Evolutionary conservation across 2,888 invertebrate genomes (phyloP).

Genomic region (Yponomeuta cagnagella): DNA sequence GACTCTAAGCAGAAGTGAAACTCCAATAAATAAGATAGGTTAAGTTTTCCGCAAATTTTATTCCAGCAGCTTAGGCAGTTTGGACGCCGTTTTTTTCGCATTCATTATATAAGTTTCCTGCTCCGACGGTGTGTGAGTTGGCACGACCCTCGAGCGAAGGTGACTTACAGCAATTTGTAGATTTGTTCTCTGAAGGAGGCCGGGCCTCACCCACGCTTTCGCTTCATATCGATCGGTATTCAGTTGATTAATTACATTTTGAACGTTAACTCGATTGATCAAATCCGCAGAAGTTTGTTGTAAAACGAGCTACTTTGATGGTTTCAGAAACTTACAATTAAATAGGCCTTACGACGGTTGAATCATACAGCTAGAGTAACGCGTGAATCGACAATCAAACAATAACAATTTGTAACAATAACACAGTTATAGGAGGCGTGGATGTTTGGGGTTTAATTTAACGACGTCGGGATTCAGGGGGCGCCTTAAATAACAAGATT

Average conservation of each 20-base stretch:
- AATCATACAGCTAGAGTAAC: not conserved
- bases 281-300: not conserved
- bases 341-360: not conserved
- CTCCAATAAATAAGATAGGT: not conserved
- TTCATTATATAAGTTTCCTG: not conserved
- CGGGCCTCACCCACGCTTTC: not conserved
- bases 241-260: not conserved
- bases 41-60: not conserved
- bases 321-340: not conserved
- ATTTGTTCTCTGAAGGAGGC: not conserved
- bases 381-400: not conserved
- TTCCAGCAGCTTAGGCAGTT: not conserved
- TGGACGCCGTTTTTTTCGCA: not conserved
- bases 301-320: not conserved
- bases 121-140: not conserved
- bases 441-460: constrained; percentile 8
- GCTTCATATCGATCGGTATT: not conserved
- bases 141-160: not conserved
- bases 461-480: not conserved
- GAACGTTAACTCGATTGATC: not conserved
- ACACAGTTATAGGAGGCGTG: not conserved
- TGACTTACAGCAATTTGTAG: not conserved
- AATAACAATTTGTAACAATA: not conserved
- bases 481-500: constrained; percentile 11
- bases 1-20: not conserved